A percentile compares a stretch with the other conserved stretches of the same genome.
Conservation (phyloP, 1,140 invertebrate genomes). For the Vanessa atalanta region DNA sequence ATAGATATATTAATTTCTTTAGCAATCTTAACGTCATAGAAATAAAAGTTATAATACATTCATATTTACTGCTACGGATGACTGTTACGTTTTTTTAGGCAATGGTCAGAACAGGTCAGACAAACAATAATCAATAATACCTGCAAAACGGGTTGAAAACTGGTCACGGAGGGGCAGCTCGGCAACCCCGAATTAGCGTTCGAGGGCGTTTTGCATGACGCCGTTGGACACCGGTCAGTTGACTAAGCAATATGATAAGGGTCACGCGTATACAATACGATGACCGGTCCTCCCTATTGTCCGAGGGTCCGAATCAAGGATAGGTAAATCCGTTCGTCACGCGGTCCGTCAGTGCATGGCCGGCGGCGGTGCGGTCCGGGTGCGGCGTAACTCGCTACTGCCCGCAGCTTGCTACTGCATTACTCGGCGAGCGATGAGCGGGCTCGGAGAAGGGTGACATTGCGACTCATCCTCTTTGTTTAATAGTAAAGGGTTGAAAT, state of each 20-base stretch:
- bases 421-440: constrained; percentile 44
- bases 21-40: not conserved
- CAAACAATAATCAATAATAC: constrained; percentile 59
- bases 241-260: constrained; percentile 57
- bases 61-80: not conserved
- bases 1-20: not conserved
- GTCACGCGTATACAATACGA: constrained; percentile 67
- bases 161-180: constrained; percentile 56
- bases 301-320: constrained; percentile 47
- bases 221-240: constrained; percentile 60
- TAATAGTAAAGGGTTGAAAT: constrained; percentile 53
- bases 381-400: constrained; percentile 68
- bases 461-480: constrained; percentile 67
- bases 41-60: constrained; percentile 9
- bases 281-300: constrained; percentile 61
- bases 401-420: constrained; percentile 49
- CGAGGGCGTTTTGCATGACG: constrained; percentile 67
- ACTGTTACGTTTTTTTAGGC: constrained; percentile 24
- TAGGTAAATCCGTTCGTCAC: constrained; percentile 24
- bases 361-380: constrained; percentile 67
- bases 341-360: constrained; percentile 56
- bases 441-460: constrained; percentile 74
- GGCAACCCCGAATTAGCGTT: constrained; percentile 61
- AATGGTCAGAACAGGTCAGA: constrained; percentile 25
- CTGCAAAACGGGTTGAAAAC: constrained; percentile 63